phyloP scores from a whole-genome alignment of 2,888 invertebrate genomes.

The Choristoneura rosaceana region DNA sequence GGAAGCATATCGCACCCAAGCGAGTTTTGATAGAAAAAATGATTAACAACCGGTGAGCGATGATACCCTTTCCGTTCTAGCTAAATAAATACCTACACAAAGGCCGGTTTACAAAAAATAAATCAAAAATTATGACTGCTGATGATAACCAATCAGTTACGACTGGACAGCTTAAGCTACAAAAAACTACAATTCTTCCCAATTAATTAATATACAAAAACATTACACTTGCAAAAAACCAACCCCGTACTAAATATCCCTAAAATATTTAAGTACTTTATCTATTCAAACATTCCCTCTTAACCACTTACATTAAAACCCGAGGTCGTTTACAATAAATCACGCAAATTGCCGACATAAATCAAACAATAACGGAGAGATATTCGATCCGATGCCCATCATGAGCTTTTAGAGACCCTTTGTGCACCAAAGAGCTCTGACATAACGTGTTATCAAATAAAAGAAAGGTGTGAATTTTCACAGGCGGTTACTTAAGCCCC shows the following conservation, averaged over 20 bases:
- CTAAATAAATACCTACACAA: no score
- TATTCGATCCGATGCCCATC: constrained; percentile 79
- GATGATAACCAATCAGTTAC: no score
- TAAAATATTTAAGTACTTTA: constrained; percentile 30
- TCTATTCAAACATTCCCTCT: constrained; percentile 41
- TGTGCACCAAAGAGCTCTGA: constrained; percentile 81
- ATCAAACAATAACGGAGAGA: constrained; percentile 78
- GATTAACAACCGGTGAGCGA: no score
- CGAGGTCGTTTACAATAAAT: constrained; percentile 61
- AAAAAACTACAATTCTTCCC: not conserved
- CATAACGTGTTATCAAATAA: constrained; percentile 84
- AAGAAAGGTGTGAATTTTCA: constrained; percentile 86
- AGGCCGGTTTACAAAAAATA: no score
- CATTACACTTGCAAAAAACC: not conserved
- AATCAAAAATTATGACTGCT: no score
- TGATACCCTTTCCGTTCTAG: no score
- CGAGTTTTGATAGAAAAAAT: no score
- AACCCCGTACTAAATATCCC: constrained; percentile 2
- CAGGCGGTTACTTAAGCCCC: constrained; percentile 75
- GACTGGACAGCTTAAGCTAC: not conserved
- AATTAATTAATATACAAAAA: not conserved
- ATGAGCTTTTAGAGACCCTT: constrained; percentile 82
- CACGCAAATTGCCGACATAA: constrained; percentile 76
- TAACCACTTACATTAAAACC: constrained; percentile 41
- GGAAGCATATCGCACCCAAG: no score